These are phyloP conservation scores for Tethea ocularis DNA, from an alignment of 2,888 invertebrate species.

Conservation along the genomic window DNA sequence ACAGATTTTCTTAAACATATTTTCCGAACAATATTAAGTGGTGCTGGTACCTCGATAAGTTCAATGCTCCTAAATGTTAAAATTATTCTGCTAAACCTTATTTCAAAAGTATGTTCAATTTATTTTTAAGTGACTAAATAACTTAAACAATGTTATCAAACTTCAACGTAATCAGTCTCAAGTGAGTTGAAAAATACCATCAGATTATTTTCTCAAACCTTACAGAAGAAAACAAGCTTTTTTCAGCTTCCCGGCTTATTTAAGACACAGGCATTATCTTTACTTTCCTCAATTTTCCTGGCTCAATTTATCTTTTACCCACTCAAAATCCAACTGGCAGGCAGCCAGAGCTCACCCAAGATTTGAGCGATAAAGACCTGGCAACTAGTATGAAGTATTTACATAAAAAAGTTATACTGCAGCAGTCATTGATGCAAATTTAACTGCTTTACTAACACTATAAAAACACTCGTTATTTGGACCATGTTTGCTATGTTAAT, in stretches of 20 bases:
- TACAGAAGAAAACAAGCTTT: not conserved
- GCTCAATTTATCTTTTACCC: slow-evolving; percentile 47
- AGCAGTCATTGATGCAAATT: slow-evolving; percentile 24
- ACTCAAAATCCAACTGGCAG: slow-evolving; percentile 53
- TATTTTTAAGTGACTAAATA: no score
- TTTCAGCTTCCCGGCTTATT: slow-evolving; percentile 9
- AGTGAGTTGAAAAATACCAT: not conserved
- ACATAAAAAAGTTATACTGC: slow-evolving; percentile 44
- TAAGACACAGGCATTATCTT: slow-evolving; percentile 28
- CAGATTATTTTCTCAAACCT: not conserved
- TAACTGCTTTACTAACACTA: slow-evolving; percentile 3
- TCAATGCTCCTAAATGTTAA: no score
- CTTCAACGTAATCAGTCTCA: not conserved
- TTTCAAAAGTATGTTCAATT: no score
- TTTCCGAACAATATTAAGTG: no score
- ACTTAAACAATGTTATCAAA: not conserved
- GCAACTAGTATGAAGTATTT: slow-evolving; percentile 46
- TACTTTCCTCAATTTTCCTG: slow-evolving; percentile 42
- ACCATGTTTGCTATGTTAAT: not conserved
- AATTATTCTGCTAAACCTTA: not conserved
- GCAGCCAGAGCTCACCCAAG: slow-evolving; percentile 48
- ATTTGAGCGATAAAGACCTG: slow-evolving; percentile 49
- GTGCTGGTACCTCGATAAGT: no score
- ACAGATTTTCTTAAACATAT: no score
- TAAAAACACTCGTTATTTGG: not conserved